phyloP scores from a whole-genome alignment of 2,113 vertebrate genomes.

The Tachycineta bicolor region DNA sequence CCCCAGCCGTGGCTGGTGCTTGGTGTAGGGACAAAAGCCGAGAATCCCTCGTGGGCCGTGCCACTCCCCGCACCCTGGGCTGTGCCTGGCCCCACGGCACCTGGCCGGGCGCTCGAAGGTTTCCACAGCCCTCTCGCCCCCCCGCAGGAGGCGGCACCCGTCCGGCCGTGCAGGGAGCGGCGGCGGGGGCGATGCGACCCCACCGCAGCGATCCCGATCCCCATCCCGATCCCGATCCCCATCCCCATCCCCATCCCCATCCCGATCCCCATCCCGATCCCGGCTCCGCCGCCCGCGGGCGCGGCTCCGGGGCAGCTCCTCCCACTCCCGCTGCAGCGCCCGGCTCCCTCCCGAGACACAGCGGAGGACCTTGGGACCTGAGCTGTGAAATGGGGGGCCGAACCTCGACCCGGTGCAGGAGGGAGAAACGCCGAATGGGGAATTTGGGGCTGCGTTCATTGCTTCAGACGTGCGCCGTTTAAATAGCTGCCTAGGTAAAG shows the following conservation, averaged over 20 bases:
- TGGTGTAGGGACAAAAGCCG: neutral
- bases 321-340: rapidly evolving
- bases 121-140: conserved; percentile 69
- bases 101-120: neutral
- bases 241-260: too few species aligned
- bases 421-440: neutral
- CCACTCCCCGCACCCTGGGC: rapidly evolving
- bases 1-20: rapidly evolving
- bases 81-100: neutral
- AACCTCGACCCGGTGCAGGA: neutral
- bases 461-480: neutral
- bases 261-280: neutral
- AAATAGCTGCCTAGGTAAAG: neutral
- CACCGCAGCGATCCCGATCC: neutral
- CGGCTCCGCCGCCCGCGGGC: neutral
- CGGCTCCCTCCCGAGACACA: rapidly evolving
- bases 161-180: conserved; percentile 70
- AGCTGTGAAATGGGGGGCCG: neutral
- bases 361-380: rapidly evolving
- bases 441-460: neutral
- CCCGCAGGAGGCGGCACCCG: conserved; percentile 36
- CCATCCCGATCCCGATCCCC: too few species aligned
- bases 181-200: neutral
- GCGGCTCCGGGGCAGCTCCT: neutral
- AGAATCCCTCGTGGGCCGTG: neutral